phyloP scores from a whole-genome alignment of 2,113 vertebrate species.

The Rhinoptilus africanus region DNA sequence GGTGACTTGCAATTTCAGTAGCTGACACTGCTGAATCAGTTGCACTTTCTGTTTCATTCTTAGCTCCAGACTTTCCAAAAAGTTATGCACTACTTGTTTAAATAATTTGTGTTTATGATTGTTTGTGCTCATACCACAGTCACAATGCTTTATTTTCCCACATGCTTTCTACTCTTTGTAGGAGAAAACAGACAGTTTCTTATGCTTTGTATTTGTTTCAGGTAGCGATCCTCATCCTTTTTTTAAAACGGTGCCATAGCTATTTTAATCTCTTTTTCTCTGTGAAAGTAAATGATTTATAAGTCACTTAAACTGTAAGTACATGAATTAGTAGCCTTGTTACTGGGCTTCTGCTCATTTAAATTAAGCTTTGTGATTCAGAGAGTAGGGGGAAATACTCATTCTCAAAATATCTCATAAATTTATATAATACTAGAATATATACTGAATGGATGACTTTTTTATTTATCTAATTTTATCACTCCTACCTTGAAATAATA shows the following conservation, averaged over 20 bases:
- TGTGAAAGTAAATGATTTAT: not conserved
- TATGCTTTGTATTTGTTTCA: not conserved
- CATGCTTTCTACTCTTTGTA: not conserved
- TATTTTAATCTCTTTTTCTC: not conserved
- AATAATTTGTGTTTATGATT: not conserved
- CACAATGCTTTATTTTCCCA: not conserved
- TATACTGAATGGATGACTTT: not conserved
- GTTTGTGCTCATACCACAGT: not conserved
- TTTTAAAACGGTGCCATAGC: not conserved
- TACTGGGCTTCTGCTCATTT: not conserved
- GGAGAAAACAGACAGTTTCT: not conserved
- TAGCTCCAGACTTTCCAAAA: not conserved
- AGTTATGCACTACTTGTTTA: not conserved
- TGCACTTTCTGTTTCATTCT: conserved; percentile 14
- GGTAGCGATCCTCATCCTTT: not conserved
- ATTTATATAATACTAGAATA: not conserved
- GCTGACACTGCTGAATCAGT: not conserved
- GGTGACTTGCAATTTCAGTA: not conserved
- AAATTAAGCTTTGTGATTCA: not conserved
- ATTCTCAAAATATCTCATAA: not conserved
- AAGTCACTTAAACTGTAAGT: not conserved
- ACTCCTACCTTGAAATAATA: not conserved
- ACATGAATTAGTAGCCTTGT: not conserved
- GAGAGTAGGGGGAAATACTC: not conserved
- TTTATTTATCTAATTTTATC: not conserved